Evolutionary conservation across 2,888 invertebrate genomes (phyloP).

Genomic region (Drosophila gaucha): DNA sequence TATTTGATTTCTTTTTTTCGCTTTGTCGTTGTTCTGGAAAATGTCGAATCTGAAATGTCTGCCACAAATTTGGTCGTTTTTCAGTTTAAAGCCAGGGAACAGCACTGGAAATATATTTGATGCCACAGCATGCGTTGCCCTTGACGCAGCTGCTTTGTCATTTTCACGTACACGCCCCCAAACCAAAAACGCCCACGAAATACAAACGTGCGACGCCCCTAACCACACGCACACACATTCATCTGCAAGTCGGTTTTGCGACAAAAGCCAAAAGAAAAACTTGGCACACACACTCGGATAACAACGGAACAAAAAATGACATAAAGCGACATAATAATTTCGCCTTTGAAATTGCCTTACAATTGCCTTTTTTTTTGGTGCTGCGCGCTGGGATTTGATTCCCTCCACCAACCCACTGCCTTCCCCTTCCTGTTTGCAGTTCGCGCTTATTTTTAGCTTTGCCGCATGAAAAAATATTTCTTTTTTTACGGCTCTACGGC

Average conservation of each 20-base stretch:
- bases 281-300: constrained; percentile 11
- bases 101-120: constrained; percentile 69
- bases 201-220: constrained; percentile 25
- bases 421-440: constrained; percentile 8
- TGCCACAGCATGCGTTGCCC: constrained; percentile 63
- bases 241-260: constrained; percentile 23
- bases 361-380: constrained; percentile 60
- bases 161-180: constrained; percentile 58
- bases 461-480: constrained; percentile 46
- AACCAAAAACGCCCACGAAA: constrained; percentile 25
- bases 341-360: constrained; percentile 76
- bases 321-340: constrained; percentile 79
- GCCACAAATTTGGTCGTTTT: constrained; percentile 38
- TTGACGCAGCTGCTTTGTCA: constrained; percentile 75
- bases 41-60: constrained; percentile 58
- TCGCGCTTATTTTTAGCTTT: constrained; percentile 58
- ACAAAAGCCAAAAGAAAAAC: constrained; percentile 16
- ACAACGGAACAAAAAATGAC: constrained; percentile 57
- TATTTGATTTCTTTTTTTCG: constrained; percentile 7
- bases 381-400: constrained; percentile 40
- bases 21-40: constrained; percentile 17
- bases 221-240: constrained; percentile 55
- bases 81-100: constrained; percentile 61
- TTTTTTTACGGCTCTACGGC: constrained; percentile 37
- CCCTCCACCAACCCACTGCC: neutral